phyloP scores from a whole-genome alignment of 2,797 vertebrate species.

The Sebastes minor region DNA sequence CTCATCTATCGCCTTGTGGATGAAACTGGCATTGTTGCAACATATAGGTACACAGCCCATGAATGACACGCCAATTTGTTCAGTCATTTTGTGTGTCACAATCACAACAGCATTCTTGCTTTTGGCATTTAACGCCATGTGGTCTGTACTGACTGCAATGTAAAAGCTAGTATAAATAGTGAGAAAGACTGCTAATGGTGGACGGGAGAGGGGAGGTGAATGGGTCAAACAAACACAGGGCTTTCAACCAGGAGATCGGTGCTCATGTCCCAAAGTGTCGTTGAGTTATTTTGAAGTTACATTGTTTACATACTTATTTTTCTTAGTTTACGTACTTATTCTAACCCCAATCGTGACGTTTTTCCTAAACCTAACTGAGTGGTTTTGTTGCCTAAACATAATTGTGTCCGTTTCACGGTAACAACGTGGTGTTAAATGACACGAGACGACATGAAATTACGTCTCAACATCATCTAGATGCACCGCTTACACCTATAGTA shows the following conservation, averaged over 20 bases:
- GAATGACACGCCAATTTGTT: too few relatives aligned
- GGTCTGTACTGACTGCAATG: too few relatives aligned
- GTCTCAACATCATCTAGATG: not conserved
- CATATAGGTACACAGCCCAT: not conserved
- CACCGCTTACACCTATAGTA: not conserved
- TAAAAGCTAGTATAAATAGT: too few relatives aligned
- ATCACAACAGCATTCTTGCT: too few relatives aligned
- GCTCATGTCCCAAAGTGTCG: not conserved
- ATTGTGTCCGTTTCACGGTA: too few relatives aligned
- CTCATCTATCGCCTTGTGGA: not conserved
- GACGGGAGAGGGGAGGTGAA: too few relatives aligned
- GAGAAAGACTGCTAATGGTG: too few relatives aligned
- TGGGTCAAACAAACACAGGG: not conserved
- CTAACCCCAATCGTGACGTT: accelerated
- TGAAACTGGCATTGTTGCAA: not conserved
- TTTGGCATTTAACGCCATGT: too few relatives aligned
- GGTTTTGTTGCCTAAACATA: not conserved
- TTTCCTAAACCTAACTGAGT: not conserved
- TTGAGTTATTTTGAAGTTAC: too few relatives aligned
- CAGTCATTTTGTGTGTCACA: too few relatives aligned
- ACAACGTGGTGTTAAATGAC: not conserved
- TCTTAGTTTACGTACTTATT: not conserved
- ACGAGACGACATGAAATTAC: accelerated
- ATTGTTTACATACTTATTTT: not conserved
- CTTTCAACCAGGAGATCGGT: not conserved